These are phyloP conservation scores for Macaria liturata DNA, from an alignment of 2,888 invertebrate species.

Conservation along the genomic window DNA sequence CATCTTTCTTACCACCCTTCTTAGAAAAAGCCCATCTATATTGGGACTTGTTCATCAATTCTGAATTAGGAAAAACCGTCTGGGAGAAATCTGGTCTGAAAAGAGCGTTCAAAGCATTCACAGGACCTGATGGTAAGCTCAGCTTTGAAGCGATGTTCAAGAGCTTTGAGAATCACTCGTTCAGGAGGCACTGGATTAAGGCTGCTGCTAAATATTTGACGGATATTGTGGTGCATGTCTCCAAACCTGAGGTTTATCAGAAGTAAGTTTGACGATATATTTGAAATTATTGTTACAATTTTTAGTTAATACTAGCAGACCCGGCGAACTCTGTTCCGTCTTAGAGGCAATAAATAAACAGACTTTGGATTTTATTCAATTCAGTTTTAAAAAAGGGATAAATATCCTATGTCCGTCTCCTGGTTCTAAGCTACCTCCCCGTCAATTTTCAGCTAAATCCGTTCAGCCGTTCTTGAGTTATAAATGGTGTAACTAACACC, in stretches of 20 bases:
- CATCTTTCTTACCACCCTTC: slow-evolving; percentile 87
- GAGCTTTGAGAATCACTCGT: slow-evolving; percentile 91
- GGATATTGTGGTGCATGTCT: slow-evolving; percentile 87
- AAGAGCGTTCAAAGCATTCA: slow-evolving; percentile 86
- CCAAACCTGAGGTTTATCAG: slow-evolving; percentile 89
- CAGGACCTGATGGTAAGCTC: slow-evolving; percentile 86
- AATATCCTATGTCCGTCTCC: no score
- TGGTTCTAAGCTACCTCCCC: no score
- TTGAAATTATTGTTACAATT: no score
- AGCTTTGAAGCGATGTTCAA: slow-evolving; percentile 89
- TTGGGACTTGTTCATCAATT: slow-evolving; percentile 91
- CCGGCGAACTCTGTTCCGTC: no score
- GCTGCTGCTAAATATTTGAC: slow-evolving; percentile 89
- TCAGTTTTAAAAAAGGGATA: no score
- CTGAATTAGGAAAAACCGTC: slow-evolving; percentile 89
- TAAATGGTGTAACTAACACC: no score
- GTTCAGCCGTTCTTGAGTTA: no score
- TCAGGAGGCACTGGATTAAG: slow-evolving; percentile 91
- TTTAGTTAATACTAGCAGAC: no score
- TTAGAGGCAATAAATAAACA: no score
- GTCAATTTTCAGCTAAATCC: no score
- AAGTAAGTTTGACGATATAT: slow-evolving; percentile 71
- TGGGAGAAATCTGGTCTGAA: slow-evolving; percentile 89
- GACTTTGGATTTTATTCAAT: no score
- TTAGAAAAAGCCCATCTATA: slow-evolving; percentile 86